Percentiles rank a stretch among this genome's conserved stretches.
Conservation (phyloP, 2,113 vertebrate species). For the Montifringilla adamsi region DNA sequence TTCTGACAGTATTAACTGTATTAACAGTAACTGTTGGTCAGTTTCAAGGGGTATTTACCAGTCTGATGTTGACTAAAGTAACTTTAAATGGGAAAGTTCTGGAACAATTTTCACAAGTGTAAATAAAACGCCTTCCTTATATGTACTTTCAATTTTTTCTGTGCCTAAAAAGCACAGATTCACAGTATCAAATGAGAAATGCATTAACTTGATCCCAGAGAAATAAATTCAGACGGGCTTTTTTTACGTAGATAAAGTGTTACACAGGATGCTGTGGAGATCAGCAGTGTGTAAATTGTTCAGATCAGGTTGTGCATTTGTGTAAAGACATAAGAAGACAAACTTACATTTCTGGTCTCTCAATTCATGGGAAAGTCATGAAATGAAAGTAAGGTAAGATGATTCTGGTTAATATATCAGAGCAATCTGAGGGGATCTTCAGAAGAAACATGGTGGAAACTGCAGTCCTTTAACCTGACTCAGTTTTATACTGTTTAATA, state of each 20-base stretch:
- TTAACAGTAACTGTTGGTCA: not conserved
- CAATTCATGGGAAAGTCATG: not conserved
- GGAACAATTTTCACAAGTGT: not conserved
- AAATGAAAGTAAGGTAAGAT: not conserved
- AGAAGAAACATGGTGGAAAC: not conserved
- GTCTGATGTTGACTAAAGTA: not conserved
- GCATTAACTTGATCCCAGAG: not conserved
- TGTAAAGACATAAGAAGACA: not conserved
- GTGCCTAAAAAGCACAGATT: not conserved
- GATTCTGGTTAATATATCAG: not conserved
- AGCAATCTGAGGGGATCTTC: not conserved
- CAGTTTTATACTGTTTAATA: not conserved
- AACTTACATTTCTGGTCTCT: not conserved
- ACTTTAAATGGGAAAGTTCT: not conserved
- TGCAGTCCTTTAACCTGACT: not conserved
- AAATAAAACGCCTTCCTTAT: not conserved
- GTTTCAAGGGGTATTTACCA: not conserved
- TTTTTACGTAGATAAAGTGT: not conserved
- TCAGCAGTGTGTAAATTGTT: not conserved
- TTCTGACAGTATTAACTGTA: not conserved
- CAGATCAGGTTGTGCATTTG: not conserved
- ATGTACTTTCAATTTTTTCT: not conserved
- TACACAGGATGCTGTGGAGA: not conserved
- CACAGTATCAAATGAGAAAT: not conserved
- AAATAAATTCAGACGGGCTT: not conserved